phyloP scores from a whole-genome alignment of 2,888 invertebrate species.

The Hirtodrosophila duncani region DNA sequence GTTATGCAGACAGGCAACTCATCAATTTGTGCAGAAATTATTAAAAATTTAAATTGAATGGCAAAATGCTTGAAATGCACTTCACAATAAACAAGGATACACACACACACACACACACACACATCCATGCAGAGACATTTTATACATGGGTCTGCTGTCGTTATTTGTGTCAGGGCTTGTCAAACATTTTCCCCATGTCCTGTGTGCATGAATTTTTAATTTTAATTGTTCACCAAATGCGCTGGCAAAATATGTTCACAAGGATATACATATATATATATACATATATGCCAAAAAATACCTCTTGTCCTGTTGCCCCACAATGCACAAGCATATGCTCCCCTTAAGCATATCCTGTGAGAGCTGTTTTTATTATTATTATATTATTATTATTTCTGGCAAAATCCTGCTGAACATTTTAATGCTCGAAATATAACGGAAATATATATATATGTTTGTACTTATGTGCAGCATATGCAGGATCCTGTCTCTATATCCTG shows the following conservation, averaged over 20 bases:
- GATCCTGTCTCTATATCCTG: too few species aligned
- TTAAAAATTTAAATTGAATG: slow-evolving; percentile 75
- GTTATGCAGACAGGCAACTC: slow-evolving; percentile 34
- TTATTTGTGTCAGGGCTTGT: slow-evolving; percentile 66
- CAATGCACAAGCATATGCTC: too few species aligned
- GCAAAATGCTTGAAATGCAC: slow-evolving; percentile 55
- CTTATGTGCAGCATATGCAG: too few species aligned
- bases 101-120: slow-evolving; percentile 2
- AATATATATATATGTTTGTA: too few species aligned
- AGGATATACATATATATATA: slow-evolving; percentile 6
- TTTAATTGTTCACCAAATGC: slow-evolving; percentile 67
- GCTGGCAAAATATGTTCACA: slow-evolving; percentile 57
- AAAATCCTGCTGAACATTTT: too few species aligned
- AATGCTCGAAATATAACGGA: too few species aligned
- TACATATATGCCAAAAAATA: background rate
- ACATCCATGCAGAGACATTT: slow-evolving; percentile 3
- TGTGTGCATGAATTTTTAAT: slow-evolving; percentile 63
- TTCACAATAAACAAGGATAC: slow-evolving; percentile 32
- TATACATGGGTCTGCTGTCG: slow-evolving; percentile 30
- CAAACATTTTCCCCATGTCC: slow-evolving; percentile 56
- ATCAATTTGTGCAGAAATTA: slow-evolving; percentile 72
- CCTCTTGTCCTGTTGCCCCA: too few species aligned
- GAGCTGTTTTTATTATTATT: too few species aligned
- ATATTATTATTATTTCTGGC: too few species aligned
- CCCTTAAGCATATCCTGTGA: too few species aligned